Base-by-base conservation (phyloP, 2,888 invertebrate genomes). In the Andrena trimmerana region DNA sequence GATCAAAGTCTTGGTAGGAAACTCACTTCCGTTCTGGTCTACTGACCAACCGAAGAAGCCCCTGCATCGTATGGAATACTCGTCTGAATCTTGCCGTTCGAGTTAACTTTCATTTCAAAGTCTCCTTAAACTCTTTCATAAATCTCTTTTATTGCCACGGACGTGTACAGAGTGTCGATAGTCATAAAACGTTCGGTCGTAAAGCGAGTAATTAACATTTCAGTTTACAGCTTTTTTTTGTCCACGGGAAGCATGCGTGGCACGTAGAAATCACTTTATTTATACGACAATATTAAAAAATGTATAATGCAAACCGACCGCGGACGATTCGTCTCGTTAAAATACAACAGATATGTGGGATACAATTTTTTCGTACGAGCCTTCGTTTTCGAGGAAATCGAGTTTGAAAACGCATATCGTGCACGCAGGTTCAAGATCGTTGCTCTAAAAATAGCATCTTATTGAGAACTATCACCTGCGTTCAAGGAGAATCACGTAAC, bases 21-120 rank as follows among this genome's bases (percentile, higher is more conserved):
- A 70, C 31, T 50, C 20, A 16, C 33, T 66, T 70, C 33, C 70
- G 70, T 71, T 66, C 42, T 24, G 65, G 31, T 78, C 66, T 67
- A 2, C 20, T 33, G 63, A 16, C 31, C 31, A 79, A 79, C 65
- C 42, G 50, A 60, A 60, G 20, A 8, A 66, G 29, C 13, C 10
- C 0, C 16, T 13, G 13, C 62, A 67, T 68, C 27, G n/a, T 6
- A 7, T 1, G n/a, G 48, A 36, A 36, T 16, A 20, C 52, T 24
- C 33, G 33, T 8, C 16, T 6, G 8, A 72, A 33, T 7, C 42
- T 20, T 8, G 16, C 27, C 1, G 2, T 8, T 10, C 24, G 1
- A 54, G n/a, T 16, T 20, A 0, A n/a, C 36, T n/a, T 63, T 65
- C 65, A 3, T 33, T 27, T 76, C 36, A 24, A 20, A n/a, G 5